Base-by-base conservation (phyloP, 2,113 vertebrate genomes). In the Otolemur garnettii region DNA sequence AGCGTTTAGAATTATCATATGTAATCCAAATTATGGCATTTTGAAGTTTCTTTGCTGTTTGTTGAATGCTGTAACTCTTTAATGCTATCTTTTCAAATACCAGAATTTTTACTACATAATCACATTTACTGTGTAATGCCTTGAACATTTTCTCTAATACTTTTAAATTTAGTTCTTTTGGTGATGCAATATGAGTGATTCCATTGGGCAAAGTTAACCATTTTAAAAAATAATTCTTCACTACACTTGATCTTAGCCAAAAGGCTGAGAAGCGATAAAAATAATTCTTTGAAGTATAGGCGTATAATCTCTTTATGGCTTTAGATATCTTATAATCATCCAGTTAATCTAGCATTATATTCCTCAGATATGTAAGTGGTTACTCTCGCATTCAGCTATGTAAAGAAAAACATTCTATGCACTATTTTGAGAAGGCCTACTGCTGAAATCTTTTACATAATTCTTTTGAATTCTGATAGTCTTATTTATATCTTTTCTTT, bases 401-500 rank as follows among this genome's bases (percentile, higher is more conserved):
- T 57, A 78, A 82, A 78, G 35, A 84, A 75, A 90, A 90, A 24
- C 19, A 87, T 15, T 69, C 4, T 59, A 19, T 93, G 33, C 0
- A 35, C 60, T 91, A 0, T 77, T 89, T 92, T 66, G 11, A 85
- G 55, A 97, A 96, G 62, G 10, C 78, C 26, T 17, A 62, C 21
- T 72, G 42, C 33, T 91, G 66, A 90, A 38, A 62, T 57, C 28
- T 77, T 78, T 92, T 72, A 45, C 4, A 50, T 42, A 89, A 28
- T 60, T 92, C 19, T 22, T 1, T 50, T 77, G 53, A 68, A 69
- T 92, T 91, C 30, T 50, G 42, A 93, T 94, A 60, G 35, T n/a
- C 28, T 62, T 93, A 62, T 57, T 80, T 86, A 45, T 62, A 18
- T 91, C 3, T 84, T 78, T 95, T 71, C n/a, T 77, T 94, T 94